Percentiles rank a stretch among this genome's conserved stretches.
phyloP scores from a whole-genome alignment of 2,888 invertebrate genomes.

The Eupithecia vulgata region DNA sequence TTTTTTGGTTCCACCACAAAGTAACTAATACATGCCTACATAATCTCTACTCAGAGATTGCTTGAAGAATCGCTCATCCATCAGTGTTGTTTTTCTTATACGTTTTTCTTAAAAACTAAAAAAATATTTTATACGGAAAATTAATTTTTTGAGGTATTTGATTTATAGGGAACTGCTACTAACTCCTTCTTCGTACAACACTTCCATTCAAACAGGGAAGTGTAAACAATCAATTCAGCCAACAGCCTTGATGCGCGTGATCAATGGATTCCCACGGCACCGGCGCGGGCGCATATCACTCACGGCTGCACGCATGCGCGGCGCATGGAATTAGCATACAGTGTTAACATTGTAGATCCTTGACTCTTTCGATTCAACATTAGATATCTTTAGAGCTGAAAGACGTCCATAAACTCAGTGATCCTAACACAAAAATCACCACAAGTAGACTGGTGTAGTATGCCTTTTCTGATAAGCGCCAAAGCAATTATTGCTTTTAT shows the following conservation, averaged over 20 bases:
- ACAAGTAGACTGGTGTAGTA: no score
- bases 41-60: no score
- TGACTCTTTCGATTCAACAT: background rate
- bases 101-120: no score
- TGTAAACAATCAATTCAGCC: conserved; percentile 49
- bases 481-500: no score
- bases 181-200: background rate
- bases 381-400: background rate
- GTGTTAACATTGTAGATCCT: background rate
- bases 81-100: no score
- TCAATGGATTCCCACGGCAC: conserved; percentile 57
- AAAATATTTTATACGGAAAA: no score
- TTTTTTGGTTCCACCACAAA: background rate
- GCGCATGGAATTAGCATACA: conserved; percentile 13
- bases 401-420: background rate
- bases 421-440: no score
- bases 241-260: conserved; percentile 54
- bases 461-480: no score
- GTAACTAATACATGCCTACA: no score
- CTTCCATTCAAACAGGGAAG: conserved; percentile 25
- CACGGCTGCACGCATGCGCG: conserved; percentile 29
- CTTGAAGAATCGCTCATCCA: no score
- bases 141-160: no score
- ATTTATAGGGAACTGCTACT: background rate
- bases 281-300: conserved; percentile 38